Evolutionary conservation across 2,113 vertebrate species (phyloP), one percentile per base, ranked within the genome.

Genomic region (Tupaia tana): DNA sequence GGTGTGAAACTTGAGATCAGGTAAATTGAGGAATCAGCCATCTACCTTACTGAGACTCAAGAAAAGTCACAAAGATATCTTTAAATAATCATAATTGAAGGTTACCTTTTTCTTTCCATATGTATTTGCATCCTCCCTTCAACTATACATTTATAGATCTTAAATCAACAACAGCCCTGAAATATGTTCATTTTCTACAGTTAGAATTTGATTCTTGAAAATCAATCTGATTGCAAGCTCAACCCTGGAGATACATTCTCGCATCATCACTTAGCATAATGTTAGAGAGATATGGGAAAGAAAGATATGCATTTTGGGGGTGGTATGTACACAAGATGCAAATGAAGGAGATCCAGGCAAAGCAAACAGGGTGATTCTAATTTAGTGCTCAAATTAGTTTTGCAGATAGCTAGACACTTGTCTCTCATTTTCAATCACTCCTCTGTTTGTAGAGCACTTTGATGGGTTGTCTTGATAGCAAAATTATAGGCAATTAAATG

Each of bases 401-500:
- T 97, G 63, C 79, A 90, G 94, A 90, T 80, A 96, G 86, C 94
- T 95, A 97, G 96, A 95, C 96, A 96, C 95, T 97, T 95, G 89
- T 79, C 79, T 97, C 90, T 96, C 88, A 75, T 90, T 97, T 97
- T 92, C 85, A 97, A 95, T 96, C 95, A 97, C 86, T 95, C 86
- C 82, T 96, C 43, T 95, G 63, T 97, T 94, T 96, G 64, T 91
- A 84, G 96, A 92, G 56, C 87, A 94, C 56, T 94, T 89, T 89
- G 71, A 95, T 89, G 90, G 97, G 95, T 67, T 93, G 95, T 98
- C 98, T 97, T 98, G 97, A 98, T 97, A 94, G 81, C 92, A 98
- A 97, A 98, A 98, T 98, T 96, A 97, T 34, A 97, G 83, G 52
- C 91, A 97, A 95, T 91, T 97, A 92, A 69, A 96, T 96, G 97